Evolutionary conservation across 2,888 invertebrate genomes (phyloP).

Genomic region (Campopleginae sp.): DNA sequence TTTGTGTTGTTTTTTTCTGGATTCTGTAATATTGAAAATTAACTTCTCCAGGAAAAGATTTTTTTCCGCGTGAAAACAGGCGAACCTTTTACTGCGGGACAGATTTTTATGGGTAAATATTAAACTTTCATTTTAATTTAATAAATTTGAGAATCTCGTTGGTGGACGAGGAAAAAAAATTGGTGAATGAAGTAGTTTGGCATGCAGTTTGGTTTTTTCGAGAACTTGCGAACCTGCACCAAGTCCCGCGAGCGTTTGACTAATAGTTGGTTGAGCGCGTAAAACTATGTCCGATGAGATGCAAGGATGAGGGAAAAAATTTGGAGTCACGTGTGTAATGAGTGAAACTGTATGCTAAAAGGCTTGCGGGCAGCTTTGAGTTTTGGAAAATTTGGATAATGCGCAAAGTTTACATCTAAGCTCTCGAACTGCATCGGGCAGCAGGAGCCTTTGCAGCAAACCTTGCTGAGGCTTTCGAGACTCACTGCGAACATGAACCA

Average conservation of each 20-base stretch:
- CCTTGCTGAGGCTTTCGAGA: slow-evolving; percentile 64
- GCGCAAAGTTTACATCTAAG: slow-evolving; percentile 75
- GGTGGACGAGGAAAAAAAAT: background rate
- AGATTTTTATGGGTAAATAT: background rate
- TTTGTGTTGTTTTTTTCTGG: no score
- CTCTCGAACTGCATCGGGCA: slow-evolving; percentile 45
- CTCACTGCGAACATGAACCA: slow-evolving; percentile 60
- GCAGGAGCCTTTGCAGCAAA: slow-evolving; percentile 68
- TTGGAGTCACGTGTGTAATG: slow-evolving; percentile 9
- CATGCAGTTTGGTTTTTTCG: background rate
- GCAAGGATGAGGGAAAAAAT: background rate
- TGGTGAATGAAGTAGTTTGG: background rate
- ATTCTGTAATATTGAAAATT: no score
- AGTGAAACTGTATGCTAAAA: slow-evolving; percentile 29
- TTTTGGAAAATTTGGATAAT: slow-evolving; percentile 72
- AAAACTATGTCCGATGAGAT: background rate
- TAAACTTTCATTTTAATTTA: background rate
- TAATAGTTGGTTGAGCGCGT: background rate
- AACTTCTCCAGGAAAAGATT: no score
- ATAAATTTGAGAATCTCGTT: background rate
- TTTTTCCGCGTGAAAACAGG: background rate
- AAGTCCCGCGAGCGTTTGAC: background rate
- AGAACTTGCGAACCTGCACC: background rate
- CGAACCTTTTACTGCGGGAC: background rate
- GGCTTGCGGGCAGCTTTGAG: slow-evolving; percentile 6